Evolutionary conservation across 2,888 invertebrate species (phyloP), one percentile per base, ranked within the genome.

Genomic region (Carcina quercana): DNA sequence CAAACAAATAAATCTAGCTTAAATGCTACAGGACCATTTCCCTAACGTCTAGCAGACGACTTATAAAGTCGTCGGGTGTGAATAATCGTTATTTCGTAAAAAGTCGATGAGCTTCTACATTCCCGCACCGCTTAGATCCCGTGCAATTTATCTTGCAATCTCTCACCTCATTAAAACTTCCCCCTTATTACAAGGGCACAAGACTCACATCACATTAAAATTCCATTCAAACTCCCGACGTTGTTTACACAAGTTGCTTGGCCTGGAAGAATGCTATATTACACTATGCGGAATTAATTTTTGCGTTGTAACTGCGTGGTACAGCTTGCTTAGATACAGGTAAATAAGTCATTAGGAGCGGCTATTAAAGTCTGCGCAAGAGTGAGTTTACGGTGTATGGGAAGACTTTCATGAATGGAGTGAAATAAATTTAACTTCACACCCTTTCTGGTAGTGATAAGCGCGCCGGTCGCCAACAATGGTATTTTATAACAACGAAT

Each of bases 101-200:
- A 65, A 53, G 40, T 54, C 55, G 56, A 60, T 60, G 56, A 53
- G 60, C 66, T 68, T 67, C 63, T 60, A 63, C 67, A 67, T 69
- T 67, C 64, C 47, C 45, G 37, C 53, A 46, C 50, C 49, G 58
- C 51, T 63, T 59, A 63, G 59, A 61, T 53, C 54, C 47, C 54
- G 44, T 47, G 59, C 56, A 59, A 59, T 63, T 62, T 66, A 63
- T 64, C 59, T 58, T 47, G 43, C 43, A 36, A 43, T 40, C 36
- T 34, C 30, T 30, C 13, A 3, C 8, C 13, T 11, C 30, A 14
- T 14, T 6, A 10, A 22, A 30, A 10, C 10, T 30, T 30, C 5
- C 8, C 13, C 6, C 14, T 8, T 21, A 28, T 14, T 7, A 12
- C 12, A 25, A 10, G 12, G 13, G n/a, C n/a, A 12, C 7, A 25